Conservation (phyloP, 2,113 vertebrate genomes). For the Progne subis region DNA sequence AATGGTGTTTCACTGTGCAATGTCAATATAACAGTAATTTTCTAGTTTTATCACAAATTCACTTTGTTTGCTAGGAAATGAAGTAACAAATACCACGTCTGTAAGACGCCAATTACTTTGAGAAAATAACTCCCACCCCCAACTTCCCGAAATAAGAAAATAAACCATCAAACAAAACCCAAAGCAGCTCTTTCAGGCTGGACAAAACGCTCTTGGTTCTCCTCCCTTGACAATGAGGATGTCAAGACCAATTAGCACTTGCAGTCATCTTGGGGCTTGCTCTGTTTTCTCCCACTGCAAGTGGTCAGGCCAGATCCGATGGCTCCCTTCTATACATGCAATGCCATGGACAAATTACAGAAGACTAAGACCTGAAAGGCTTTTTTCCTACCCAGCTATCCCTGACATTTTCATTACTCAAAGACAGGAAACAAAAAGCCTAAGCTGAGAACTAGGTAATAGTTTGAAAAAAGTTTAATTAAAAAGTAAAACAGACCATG, state of each 20-base stretch:
- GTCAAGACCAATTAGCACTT: conserved; percentile 35
- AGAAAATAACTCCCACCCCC: background rate
- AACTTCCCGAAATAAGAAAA: background rate
- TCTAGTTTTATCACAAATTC: background rate
- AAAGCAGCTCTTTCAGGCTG: conserved; percentile 5
- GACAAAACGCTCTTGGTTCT: background rate
- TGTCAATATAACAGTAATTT: background rate
- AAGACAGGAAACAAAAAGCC: conserved; percentile 20
- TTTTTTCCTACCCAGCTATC: background rate
- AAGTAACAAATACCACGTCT: background rate
- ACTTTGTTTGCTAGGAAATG: background rate
- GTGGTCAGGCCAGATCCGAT: background rate
- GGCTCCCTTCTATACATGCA: background rate
- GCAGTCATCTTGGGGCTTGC: background rate
- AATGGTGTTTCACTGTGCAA: background rate
- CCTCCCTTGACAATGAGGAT: conserved; percentile 19
- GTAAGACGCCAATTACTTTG: background rate
- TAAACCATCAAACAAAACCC: conserved; percentile 4
- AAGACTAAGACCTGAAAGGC: background rate
- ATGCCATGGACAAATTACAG: background rate
- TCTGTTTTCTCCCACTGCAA: conserved; percentile 31
- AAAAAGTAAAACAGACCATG: conserved; percentile 32
- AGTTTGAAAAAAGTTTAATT: conserved; percentile 18
- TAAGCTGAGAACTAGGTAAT: background rate
- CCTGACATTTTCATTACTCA: background rate